phyloP scores from a whole-genome alignment of 2,888 invertebrate genomes.

The Acanthococcus lagerstroemiae region DNA sequence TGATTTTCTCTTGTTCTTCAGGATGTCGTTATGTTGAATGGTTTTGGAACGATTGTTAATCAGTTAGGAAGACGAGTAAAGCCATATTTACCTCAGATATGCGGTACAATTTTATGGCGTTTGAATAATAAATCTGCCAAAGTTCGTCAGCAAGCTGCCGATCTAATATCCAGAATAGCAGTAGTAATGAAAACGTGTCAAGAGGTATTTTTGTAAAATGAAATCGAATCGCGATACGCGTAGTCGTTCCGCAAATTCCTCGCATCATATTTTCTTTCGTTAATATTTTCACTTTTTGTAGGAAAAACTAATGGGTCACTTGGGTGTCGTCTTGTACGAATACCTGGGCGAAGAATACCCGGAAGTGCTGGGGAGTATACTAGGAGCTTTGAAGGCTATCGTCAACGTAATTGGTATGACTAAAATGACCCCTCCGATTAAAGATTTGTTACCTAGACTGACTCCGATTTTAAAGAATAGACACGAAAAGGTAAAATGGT shows the following conservation, averaged over 20 bases:
- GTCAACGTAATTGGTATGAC: slow-evolving; percentile 99
- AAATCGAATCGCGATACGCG: too few species aligned
- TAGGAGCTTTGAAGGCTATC: slow-evolving; percentile 97
- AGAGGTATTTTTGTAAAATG: slow-evolving; percentile 54
- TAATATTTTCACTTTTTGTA: too few species aligned
- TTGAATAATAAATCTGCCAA: slow-evolving; percentile 99
- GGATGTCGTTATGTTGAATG: slow-evolving; percentile 99
- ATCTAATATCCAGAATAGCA: slow-evolving; percentile 94
- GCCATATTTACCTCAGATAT: slow-evolving; percentile 97
- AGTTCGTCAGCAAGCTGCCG: slow-evolving; percentile 97
- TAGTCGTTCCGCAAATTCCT: too few species aligned
- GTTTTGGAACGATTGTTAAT: slow-evolving; percentile 98
- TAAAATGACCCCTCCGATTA: slow-evolving; percentile 99
- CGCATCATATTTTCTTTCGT: too few species aligned
- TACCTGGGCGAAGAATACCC: slow-evolving; percentile 99
- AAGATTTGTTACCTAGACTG: slow-evolving; percentile 88
- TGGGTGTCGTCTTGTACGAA: slow-evolving; percentile 97
- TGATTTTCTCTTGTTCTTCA: slow-evolving; percentile 41
- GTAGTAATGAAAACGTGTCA: slow-evolving; percentile 99
- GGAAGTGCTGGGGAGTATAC: slow-evolving; percentile 93
- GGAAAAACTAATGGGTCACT: slow-evolving; percentile 99
- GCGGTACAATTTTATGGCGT: slow-evolving; percentile 98
- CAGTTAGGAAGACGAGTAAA: slow-evolving; percentile 95
- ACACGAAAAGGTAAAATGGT: slow-evolving; percentile 54
- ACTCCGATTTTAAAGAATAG: slow-evolving; percentile 98